A percentile compares a stretch with the other conserved stretches of the same genome.
Evolutionary conservation across 2,888 invertebrate genomes (phyloP).

Genomic region (Leucophenga maculata): DNA sequence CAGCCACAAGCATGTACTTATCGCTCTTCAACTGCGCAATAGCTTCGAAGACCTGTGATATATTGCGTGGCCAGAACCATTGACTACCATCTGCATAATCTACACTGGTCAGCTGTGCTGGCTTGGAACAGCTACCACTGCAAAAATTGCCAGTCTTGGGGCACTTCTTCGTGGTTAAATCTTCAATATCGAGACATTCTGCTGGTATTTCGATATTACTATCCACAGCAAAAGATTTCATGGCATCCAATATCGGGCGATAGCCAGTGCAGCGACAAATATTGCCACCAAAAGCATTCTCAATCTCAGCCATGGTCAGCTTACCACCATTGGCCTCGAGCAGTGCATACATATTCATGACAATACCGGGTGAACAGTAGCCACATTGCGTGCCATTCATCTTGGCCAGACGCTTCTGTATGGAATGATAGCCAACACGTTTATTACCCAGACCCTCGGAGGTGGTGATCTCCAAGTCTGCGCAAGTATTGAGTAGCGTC

Average conservation of each 20-base stretch:
- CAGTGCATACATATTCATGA: slow-evolving; percentile 81
- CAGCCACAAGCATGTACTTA: slow-evolving; percentile 79
- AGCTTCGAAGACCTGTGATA: slow-evolving; percentile 53
- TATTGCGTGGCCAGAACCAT: slow-evolving; percentile 64
- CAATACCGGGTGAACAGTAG: slow-evolving; percentile 84
- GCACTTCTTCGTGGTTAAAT: slow-evolving; percentile 71
- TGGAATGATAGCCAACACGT: slow-evolving; percentile 79
- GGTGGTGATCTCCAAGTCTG: slow-evolving; percentile 80
- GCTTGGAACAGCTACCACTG: slow-evolving; percentile 62
- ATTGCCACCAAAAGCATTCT: slow-evolving; percentile 84
- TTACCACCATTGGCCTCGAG: slow-evolving; percentile 73
- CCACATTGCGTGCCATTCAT: slow-evolving; percentile 84
- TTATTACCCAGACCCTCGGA: slow-evolving; percentile 82
- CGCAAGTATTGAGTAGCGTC: slow-evolving; percentile 77
- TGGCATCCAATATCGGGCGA: slow-evolving; percentile 83
- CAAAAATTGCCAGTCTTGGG: slow-evolving; percentile 70
- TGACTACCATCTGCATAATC: slow-evolving; percentile 56
- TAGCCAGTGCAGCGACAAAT: slow-evolving; percentile 88
- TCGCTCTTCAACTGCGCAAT: slow-evolving; percentile 66
- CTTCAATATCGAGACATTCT: slow-evolving; percentile 73
- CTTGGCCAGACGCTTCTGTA: slow-evolving; percentile 78
- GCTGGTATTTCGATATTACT: slow-evolving; percentile 72
- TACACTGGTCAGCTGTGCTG: slow-evolving; percentile 28
- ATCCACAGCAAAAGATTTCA: slow-evolving; percentile 81
- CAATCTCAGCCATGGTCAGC: slow-evolving; percentile 78